Evolutionary conservation across 2,113 vertebrate genomes (phyloP).

Genomic region (Acanthochromis polyacanthus): DNA sequence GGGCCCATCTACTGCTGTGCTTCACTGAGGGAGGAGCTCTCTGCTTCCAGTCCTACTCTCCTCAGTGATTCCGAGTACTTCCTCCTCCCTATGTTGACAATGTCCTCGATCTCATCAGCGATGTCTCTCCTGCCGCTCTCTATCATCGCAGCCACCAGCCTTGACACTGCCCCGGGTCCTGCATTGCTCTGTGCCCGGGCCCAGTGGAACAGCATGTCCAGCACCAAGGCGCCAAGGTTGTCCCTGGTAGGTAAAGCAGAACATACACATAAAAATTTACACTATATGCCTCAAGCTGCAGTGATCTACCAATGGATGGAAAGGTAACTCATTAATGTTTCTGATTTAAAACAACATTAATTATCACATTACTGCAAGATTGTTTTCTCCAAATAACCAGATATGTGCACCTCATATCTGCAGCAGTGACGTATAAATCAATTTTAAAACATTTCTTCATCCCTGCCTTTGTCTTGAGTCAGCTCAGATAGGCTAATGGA

Average conservation of each 20-base stretch:
- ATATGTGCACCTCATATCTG: not conserved
- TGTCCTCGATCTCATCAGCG: conserved; percentile 89
- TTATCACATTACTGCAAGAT: not conserved
- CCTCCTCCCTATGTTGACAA: conserved; percentile 88
- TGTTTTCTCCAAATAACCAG: not conserved
- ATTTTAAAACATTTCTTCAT: too few relatives aligned
- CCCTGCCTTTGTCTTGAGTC: too few relatives aligned
- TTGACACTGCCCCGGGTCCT: conserved; percentile 83
- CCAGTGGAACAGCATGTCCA: conserved; percentile 95
- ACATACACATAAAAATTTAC: not conserved
- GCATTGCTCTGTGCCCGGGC: conserved; percentile 86
- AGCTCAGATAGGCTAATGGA: too few relatives aligned
- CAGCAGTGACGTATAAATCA: too few relatives aligned
- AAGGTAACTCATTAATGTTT: not conserved
- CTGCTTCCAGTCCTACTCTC: conserved; percentile 87
- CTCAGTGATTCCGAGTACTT: conserved; percentile 91
- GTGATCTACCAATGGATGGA: not conserved
- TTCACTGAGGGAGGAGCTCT: conserved; percentile 48
- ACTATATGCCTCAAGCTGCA: not conserved
- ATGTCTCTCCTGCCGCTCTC: conserved; percentile 90
- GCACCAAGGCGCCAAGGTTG: conserved; percentile 88
- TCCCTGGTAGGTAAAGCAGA: conserved; percentile 80
- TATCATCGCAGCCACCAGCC: conserved; percentile 87
- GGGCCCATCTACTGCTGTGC: conserved; percentile 56
- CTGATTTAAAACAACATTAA: not conserved